Evolutionary conservation across 1,140 invertebrate genomes (phyloP), one percentile per base, ranked within the genome.

Genomic region (Apolygus lucorum): DNA sequence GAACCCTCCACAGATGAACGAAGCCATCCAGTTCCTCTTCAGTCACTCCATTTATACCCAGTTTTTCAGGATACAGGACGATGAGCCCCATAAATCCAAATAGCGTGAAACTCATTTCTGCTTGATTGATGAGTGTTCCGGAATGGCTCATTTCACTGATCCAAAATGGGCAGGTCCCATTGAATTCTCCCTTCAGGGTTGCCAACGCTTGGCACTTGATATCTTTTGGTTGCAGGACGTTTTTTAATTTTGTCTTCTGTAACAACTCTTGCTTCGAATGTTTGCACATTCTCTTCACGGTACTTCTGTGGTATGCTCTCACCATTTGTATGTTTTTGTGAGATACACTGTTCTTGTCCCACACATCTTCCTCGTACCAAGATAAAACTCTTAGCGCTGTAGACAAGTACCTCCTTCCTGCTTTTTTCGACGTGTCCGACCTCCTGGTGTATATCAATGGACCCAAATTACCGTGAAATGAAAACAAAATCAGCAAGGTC

Each of bases 21-120:
- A 90, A 87, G 25, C 86, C 86, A 63, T 91, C 87, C 21, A 89
- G 74, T 67, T 89, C 88, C 26, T 86, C 81, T 1, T 81, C 73
- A 22, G 80, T 82, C 14, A 77, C 76, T 21, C 80, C 52, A 11
- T 74, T 72, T 1, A 92, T 79, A 0, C 90, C 88, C 52, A 92
- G 81, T 52, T 83, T 78, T 42, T 86, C 78, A 0, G 89, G 86
- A 62, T 86, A 85, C 4, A 90, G 71, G 0, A 92, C 74, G 0
- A 87, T 83, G 54, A 88, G 86, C 2, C 91, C 92, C 71, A 95
- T 86, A 74, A 96, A 96, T 8, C 89, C 90, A 74, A 90, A 92
- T 76, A 90, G 89, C 0, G 93, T 92, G 0, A 93, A 74, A 0
- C 86, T 87, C 85, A 95, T 86, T 72, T 94, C 91, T 67, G 86